Evolutionary conservation across 2,113 vertebrate genomes (phyloP), one percentile per base, ranked within the genome.

Genomic region (Tachycineta bicolor): DNA sequence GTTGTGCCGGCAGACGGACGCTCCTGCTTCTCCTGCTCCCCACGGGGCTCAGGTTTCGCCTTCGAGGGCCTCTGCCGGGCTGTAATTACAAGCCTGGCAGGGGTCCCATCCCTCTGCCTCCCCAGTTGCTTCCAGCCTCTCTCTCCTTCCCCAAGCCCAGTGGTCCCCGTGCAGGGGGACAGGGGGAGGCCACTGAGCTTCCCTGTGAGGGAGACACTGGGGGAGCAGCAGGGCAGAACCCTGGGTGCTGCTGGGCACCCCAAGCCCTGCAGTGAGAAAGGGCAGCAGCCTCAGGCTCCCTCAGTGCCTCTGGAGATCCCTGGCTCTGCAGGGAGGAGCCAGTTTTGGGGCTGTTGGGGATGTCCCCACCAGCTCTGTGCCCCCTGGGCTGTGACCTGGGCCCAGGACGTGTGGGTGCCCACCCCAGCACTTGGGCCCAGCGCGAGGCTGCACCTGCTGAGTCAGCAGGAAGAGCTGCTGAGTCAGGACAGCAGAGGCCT

Each of bases 1-100:
- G 89, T 28, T 83, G 93, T 4, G 20, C 85, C 1, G 2, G n/a
- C 94, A 90, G 86, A 94, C 9, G 14, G 86, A 88, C 5, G 1
- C 68, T 77, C 29, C 76, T 8, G 60, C 77, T 64, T 53, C 37
- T 81, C 60, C 78, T 23, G 76, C 83, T 95, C 91, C 89, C 83
- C 83, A 28, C 50, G 17, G 86, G 76, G 83, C 67, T 94, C 71
- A 7, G 26, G 68, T 96, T 92, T 58, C 50, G 0, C 2, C 1
- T 0, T 12, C 2, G 0, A 49, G n/a, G 58, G 60, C 91, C 83
- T 58, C 0, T 0, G 17, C 4, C 0, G 3, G 63, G 86, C 68
- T 92, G 94, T 88, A 96, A 92, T 95, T 92, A 83, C 86, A 83
- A 43, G 10, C 93, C 76, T 74, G 80, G 91, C 43, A 73, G 76